A percentile compares a stretch with the other conserved stretches of the same genome.
Evolutionary conservation across 1,140 invertebrate genomes (phyloP).

Genomic region (Melitaea cinxia): DNA sequence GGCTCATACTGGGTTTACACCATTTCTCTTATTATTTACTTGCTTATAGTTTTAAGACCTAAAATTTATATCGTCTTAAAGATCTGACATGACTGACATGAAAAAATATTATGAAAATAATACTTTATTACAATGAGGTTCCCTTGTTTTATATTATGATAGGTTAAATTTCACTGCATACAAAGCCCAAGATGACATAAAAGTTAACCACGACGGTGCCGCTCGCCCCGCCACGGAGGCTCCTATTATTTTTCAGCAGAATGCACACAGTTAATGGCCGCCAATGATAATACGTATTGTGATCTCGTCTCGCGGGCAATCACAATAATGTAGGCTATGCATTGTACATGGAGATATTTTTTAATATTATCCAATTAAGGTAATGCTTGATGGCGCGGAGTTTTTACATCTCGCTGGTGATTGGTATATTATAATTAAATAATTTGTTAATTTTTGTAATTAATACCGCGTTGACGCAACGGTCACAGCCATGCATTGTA

Average conservation of each 20-base stretch:
- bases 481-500: too few relatives aligned
- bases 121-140: too few relatives aligned
- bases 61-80: too few relatives aligned
- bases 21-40: too few relatives aligned
- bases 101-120: too few relatives aligned
- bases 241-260: constrained; percentile 73
- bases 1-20: too few relatives aligned
- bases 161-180: not conserved
- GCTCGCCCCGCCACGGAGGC: constrained; percentile 46
- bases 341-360: constrained; percentile 55
- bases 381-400: constrained; percentile 37
- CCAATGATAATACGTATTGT: constrained; percentile 70
- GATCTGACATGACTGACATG: too few relatives aligned
- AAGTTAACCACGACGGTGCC: constrained; percentile 27
- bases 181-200: not conserved
- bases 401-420: constrained; percentile 8
- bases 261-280: constrained; percentile 67
- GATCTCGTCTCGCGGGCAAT: constrained; percentile 64
- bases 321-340: constrained; percentile 56
- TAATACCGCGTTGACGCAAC: not conserved
- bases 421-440: constrained; percentile 13
- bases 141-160: too few relatives aligned
- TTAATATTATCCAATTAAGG: constrained; percentile 64
- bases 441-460: constrained; percentile 15
- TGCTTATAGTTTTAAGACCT: too few relatives aligned